Evolutionary conservation across 2,797 vertebrate species (phyloP).

Genomic region (Notolabrus celidotus): DNA sequence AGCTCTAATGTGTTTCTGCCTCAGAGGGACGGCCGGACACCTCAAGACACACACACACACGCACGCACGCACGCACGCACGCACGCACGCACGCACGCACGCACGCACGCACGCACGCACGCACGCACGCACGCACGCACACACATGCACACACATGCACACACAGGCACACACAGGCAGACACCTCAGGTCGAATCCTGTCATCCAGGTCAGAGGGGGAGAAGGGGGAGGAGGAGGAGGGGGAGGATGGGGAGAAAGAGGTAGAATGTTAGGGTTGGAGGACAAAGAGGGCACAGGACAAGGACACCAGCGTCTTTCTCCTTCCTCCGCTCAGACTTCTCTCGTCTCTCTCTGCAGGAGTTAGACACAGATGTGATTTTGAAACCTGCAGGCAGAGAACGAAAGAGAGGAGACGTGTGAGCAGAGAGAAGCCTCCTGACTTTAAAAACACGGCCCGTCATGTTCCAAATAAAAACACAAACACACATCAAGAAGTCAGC

Average conservation of each 20-base stretch:
- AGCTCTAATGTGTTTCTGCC: too few species aligned
- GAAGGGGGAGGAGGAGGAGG: too few species aligned
- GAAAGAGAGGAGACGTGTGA: too few species aligned
- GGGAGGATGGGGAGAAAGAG: constrained; percentile 25
- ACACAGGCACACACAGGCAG: too few species aligned
- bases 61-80: constrained; percentile 1
- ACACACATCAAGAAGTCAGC: constrained; percentile 16
- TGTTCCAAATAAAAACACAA: constrained; percentile 24
- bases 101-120: constrained; percentile 1
- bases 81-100: background rate
- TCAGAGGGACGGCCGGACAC: too few species aligned
- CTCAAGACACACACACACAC: constrained; percentile 28
- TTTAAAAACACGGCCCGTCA: constrained; percentile 26
- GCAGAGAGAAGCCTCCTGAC: constrained; percentile 5
- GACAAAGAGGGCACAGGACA: background rate
- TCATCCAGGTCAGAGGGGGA: too few species aligned
- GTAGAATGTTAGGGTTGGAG: too few species aligned
- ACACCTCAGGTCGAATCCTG: too few species aligned
- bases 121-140: constrained; percentile 3
- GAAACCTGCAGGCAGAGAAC: background rate
- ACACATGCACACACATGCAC: constrained; percentile 19
- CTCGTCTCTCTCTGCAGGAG: background rate
- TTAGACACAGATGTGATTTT: background rate
- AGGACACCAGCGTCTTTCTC: too few species aligned
- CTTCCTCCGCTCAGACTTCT: background rate